Base-by-base conservation (phyloP, 2,797 vertebrate genomes). In the Falco rusticolus region DNA sequence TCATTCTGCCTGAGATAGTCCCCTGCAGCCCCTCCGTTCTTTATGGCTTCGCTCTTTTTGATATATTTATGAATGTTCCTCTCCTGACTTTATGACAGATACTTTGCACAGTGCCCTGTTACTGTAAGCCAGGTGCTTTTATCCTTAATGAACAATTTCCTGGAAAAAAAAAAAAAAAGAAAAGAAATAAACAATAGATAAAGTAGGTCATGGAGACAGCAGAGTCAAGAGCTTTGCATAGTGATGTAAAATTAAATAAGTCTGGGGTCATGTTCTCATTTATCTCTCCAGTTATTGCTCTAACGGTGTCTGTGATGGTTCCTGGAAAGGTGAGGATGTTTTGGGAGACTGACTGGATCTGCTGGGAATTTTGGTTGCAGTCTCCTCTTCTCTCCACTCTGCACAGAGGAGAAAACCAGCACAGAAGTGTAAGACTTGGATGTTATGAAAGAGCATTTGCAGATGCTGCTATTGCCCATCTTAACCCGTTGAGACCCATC, bases 51-150 rank as follows among this genome's bases (percentile, higher is more conserved):
- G 81, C 93, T 89, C 47, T 14, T 74, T 76, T 92, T 95, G 69
- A 69, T 95, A 60, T 89, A 95, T 97, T 97, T 97, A 93, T 97
- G 93, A 95, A 90, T 79, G 87, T 66, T 95, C 88, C 92, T 97
- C 92, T 71, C 57, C 22, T 34, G 18, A 53, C 53, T 93, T 87
- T 47, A 13, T 82, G 95, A 96, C 95, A 96, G 96, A 86, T 93
- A 61, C 54, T 97, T 96, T 97, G 93, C 95, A 85, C 94, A 95
- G 94, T 85, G 79, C 71, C 68, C 75, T 96, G 43, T 98, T 98
- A 95, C 98, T 94, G 98, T 97, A 98, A 98, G 84, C 94, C 91
- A 98, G 97, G 97, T 98, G 97, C 97, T 98, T 97, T 98, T 96
- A 97, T 89, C 86, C 88, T 87, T 97, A 98, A 98, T 97, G 97